Evolutionary conservation across 1,140 invertebrate genomes (phyloP).

Genomic region (Camponotus vicinus): DNA sequence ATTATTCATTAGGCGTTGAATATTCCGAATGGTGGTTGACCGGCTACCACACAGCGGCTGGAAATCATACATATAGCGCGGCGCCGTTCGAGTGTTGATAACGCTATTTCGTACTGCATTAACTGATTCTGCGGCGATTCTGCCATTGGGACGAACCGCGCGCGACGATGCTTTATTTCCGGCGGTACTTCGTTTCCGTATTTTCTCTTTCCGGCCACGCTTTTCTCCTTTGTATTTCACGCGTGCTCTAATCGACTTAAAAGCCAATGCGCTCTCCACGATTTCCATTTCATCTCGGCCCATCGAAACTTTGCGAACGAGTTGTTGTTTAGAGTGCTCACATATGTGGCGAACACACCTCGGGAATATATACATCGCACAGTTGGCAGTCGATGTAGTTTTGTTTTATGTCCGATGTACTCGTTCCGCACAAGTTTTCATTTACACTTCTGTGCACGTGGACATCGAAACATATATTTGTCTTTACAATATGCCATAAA

Average conservation of each 20-base stretch:
- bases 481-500: not conserved
- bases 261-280: conserved; percentile 38
- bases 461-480: conserved; percentile 37
- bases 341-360: conserved; percentile 39
- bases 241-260: conserved; percentile 49
- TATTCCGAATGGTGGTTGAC: conserved; percentile 49
- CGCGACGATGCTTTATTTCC: conserved; percentile 39
- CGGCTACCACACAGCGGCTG: conserved; percentile 2
- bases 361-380: not conserved
- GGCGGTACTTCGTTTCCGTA: not conserved
- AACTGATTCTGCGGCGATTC: not conserved
- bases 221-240: not conserved
- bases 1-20: conserved; percentile 65
- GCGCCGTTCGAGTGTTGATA: not conserved
- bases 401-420: conserved; percentile 30
- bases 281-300: conserved; percentile 54
- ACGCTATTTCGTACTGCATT: conserved; percentile 17
- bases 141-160: not conserved
- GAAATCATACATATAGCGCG: conserved; percentile 31
- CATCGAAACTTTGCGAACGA: conserved; percentile 51
- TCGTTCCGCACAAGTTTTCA: conserved; percentile 23
- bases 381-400: conserved; percentile 20
- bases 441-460: conserved; percentile 23
- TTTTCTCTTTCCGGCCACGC: conserved; percentile 13
- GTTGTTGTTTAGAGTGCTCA: conserved; percentile 43